phyloP scores from a whole-genome alignment of 2,113 vertebrate genomes.

The Sakesphorus luctuosus region DNA sequence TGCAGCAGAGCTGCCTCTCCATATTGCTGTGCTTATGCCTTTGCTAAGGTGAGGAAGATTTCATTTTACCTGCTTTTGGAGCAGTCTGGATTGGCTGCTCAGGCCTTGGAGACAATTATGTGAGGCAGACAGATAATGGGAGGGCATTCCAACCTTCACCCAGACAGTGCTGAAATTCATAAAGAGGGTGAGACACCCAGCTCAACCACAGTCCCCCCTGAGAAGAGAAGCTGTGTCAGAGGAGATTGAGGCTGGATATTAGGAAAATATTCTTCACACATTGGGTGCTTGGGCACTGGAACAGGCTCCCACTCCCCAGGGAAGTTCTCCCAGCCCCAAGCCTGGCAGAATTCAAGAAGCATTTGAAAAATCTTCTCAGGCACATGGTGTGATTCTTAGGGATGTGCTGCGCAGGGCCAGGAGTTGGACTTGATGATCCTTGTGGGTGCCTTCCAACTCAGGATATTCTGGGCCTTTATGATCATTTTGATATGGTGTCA shows the following conservation, averaged over 20 bases:
- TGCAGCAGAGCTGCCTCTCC: neutral
- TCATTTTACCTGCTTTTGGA: neutral
- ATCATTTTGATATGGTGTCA: neutral
- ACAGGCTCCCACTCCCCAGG: neutral
- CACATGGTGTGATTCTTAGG: too few relatives aligned
- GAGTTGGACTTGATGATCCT: neutral
- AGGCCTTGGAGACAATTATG: neutral
- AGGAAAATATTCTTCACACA: neutral
- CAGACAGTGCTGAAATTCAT: neutral
- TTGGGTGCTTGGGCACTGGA: neutral
- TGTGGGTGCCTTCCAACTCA: neutral
- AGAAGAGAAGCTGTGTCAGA: neutral
- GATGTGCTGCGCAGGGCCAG: neutral
- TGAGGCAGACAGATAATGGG: neutral
- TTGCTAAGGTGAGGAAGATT: neutral
- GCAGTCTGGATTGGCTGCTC: neutral
- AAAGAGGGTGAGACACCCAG: neutral
- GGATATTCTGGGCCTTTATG: neutral
- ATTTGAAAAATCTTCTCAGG: neutral
- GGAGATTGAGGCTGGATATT: neutral
- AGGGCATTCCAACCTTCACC: neutral
- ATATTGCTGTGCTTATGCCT: neutral
- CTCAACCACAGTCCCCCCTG: neutral
- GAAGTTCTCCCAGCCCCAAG: neutral
- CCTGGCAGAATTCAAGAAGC: neutral